Evolutionary conservation across 1,140 invertebrate species (phyloP).

Genomic region (Mizuhopecten yessoensis): DNA sequence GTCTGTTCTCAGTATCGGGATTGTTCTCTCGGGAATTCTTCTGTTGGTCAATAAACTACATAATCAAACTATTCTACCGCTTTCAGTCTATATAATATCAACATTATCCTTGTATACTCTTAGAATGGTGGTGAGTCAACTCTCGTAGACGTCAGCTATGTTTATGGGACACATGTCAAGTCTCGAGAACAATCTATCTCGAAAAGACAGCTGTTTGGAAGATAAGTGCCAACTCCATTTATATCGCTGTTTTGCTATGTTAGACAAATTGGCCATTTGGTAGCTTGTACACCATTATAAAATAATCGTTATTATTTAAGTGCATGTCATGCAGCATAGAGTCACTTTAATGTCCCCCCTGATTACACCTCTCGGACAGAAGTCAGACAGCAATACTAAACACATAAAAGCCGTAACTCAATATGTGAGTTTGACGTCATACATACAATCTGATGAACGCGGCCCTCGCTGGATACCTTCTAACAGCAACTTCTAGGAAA

Average conservation of each 20-base stretch:
- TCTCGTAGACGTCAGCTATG: no score
- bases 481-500: conserved; percentile 15
- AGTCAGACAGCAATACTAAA: no score
- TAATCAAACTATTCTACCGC: no score
- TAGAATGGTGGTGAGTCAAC: no score
- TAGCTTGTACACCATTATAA: not conserved
- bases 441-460: not conserved
- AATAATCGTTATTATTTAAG: no score
- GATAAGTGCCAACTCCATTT: not conserved
- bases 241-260: not conserved
- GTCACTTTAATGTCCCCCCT: not conserved
- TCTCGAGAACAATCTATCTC: no score
- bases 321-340: not conserved
- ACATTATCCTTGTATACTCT: no score
- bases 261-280: not conserved
- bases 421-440: conserved; percentile 11
- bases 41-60: no score
- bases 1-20: no score
- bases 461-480: not conserved
- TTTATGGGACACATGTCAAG: no score
- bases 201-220: not conserved
- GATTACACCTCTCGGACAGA: not conserved
- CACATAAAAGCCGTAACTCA: not conserved
- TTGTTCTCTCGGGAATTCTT: no score
- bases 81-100: no score